Conservation (phyloP, 2,888 invertebrate species). For the Microplitis deprimator region DNA sequence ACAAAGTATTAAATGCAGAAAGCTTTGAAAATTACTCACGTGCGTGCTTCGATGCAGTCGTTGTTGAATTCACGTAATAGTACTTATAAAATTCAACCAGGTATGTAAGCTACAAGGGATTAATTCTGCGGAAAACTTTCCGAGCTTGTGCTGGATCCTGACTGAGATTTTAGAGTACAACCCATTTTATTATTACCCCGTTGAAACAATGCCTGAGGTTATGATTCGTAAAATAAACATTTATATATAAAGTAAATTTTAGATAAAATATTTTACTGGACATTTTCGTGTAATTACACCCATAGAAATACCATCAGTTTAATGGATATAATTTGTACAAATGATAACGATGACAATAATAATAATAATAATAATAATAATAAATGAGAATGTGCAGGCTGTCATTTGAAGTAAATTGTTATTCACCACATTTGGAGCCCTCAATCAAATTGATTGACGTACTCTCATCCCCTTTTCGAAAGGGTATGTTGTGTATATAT, state of each 20-base stretch:
- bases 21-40: conserved; percentile 2
- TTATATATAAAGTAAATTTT: not conserved
- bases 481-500: too few species aligned
- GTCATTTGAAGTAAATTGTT: conserved; percentile 53
- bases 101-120: not conserved
- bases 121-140: not conserved
- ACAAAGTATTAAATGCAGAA: not conserved
- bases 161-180: not conserved
- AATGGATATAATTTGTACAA: too few species aligned
- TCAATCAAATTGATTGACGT: conserved; percentile 61
- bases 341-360: not conserved
- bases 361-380: conserved; percentile 19
- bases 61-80: conserved; percentile 18
- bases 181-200: not conserved
- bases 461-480: conserved; percentile 23
- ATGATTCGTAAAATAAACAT: not conserved
- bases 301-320: too few species aligned
- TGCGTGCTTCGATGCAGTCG: conserved; percentile 6
- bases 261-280: too few species aligned
- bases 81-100: conserved; percentile 27
- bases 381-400: conserved; percentile 29
- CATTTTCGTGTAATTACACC: too few species aligned
- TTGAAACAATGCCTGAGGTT: not conserved
- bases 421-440: conserved; percentile 51
- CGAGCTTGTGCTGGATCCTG: not conserved